These are phyloP conservation scores for Caenorhabditis uteleia DNA, from an alignment of 2,888 invertebrate species.

Conservation along the genomic window DNA sequence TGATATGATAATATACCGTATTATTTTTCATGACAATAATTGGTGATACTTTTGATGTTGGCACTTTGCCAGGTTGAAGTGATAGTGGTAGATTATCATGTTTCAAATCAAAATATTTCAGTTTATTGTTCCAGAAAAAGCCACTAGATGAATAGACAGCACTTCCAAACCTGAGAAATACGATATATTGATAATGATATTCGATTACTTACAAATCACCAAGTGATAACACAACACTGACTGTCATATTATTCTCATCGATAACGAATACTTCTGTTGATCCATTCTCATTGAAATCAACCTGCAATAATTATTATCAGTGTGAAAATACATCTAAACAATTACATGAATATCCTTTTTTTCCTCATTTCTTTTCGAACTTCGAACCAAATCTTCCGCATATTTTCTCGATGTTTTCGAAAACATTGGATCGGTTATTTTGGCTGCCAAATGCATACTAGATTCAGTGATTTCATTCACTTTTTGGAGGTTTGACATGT, in stretches of 20 bases:
- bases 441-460: slow-evolving; percentile 7
- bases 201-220: slow-evolving; percentile 40
- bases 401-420: slow-evolving; percentile 12
- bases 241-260: slow-evolving; percentile 40
- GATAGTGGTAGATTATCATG: slow-evolving; percentile 19
- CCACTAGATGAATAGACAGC: slow-evolving; percentile 10
- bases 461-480: slow-evolving; percentile 21
- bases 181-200: not conserved
- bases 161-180: slow-evolving; percentile 28
- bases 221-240: slow-evolving; percentile 28
- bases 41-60: slow-evolving; percentile 23
- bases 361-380: slow-evolving; percentile 9
- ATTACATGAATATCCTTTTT: slow-evolving; percentile 1
- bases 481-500: slow-evolving; percentile 31
- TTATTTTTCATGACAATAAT: slow-evolving; percentile 28
- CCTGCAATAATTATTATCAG: not conserved
- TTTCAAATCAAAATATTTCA: slow-evolving; percentile 26
- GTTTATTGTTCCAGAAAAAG: slow-evolving; percentile 33
- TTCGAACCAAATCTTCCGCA: slow-evolving; percentile 18
- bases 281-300: slow-evolving; percentile 19
- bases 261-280: slow-evolving; percentile 25
- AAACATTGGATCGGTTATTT: slow-evolving; percentile 32
- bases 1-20: slow-evolving; percentile 6
- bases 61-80: slow-evolving; percentile 41
- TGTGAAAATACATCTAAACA: not conserved